Percentiles rank a stretch among this genome's conserved stretches.
phyloP scores from a whole-genome alignment of 2,888 invertebrate species.

The Microplitis deprimator region DNA sequence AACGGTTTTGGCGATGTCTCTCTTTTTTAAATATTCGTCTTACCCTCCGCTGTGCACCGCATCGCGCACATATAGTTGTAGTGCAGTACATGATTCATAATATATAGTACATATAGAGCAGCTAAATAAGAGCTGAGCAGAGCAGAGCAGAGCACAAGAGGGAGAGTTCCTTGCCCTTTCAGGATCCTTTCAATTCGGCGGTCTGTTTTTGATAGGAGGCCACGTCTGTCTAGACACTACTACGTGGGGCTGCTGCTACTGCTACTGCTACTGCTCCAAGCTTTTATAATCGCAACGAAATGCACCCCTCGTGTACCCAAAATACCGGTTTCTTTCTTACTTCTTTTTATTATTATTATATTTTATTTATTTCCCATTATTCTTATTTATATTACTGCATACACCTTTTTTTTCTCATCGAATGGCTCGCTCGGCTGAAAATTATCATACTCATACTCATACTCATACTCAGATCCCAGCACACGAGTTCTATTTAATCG shows the following conservation, averaged over 20 bases:
- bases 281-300: conserved; percentile 69
- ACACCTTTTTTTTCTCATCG: not conserved
- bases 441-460: not conserved
- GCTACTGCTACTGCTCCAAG: conserved; percentile 45
- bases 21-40: not conserved
- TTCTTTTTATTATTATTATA: conserved; percentile 37
- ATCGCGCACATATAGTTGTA: not conserved
- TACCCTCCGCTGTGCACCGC: not conserved
- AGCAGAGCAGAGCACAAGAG: not conserved
- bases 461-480: too few species aligned
- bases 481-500: too few species aligned
- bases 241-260: conserved; percentile 34
- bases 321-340: conserved; percentile 64
- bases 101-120: not conserved
- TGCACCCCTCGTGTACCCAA: conserved; percentile 67
- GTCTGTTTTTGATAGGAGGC: conserved; percentile 70
- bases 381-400: conserved; percentile 5
- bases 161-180: conserved; percentile 68
- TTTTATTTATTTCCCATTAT: conserved; percentile 33
- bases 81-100: not conserved
- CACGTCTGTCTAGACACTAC: conserved; percentile 51
- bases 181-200: conserved; percentile 66
- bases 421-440: not conserved
- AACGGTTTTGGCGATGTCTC: conserved; percentile 38
- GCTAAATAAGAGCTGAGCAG: not conserved